Evolutionary conservation across 2,888 invertebrate genomes (phyloP), one percentile per base, ranked within the genome.

Genomic region (Unio pictorum): DNA sequence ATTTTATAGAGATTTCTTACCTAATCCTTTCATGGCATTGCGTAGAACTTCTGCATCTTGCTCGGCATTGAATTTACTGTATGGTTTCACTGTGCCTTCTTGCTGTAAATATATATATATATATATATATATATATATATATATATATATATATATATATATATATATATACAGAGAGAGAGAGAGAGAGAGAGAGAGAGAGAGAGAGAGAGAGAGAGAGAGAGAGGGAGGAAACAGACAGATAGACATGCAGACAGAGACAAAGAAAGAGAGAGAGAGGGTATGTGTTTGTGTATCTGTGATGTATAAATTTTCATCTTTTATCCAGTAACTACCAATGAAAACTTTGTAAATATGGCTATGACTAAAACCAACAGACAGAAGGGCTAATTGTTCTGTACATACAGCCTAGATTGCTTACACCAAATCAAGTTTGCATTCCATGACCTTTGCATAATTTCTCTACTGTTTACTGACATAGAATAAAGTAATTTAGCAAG

Each of bases 21-120:
- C 90, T 23, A 90, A 68, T 62, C 91, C 91, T 74, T 90, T 90
- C 89, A 90, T 89, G 3, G 90, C 90, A 61, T 81, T 85, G 45
- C 86, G 78, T 54, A 91, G 77, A 5, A 81, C 83, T 71, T 91
- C 88, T 23, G 88, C 87, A 80, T 91, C 91, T 56, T 79, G 80
- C 63, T 90, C 89, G 7, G 88, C 86, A 78, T 89, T 87, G 76
- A 91, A 91, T 28, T 85, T 84, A 23, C 81, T 82, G 75, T 84
- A 89, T 4, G 89, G 83, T 67, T 86, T 87, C 68, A 91, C 78
- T 4, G 90, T 91, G 55, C 89, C 90, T 65, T 89, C 87, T 81
- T 88, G 87, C 89, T 90, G 76, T 45, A 79, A 73, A 62, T 17
- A 54, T 11, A 60, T 30, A 65, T 23, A 56, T 26, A 34, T 7